A percentile compares a stretch with the other conserved stretches of the same genome.
Evolutionary conservation across 2,888 invertebrate species (phyloP).

Genomic region (Protophormia terraenovae): DNA sequence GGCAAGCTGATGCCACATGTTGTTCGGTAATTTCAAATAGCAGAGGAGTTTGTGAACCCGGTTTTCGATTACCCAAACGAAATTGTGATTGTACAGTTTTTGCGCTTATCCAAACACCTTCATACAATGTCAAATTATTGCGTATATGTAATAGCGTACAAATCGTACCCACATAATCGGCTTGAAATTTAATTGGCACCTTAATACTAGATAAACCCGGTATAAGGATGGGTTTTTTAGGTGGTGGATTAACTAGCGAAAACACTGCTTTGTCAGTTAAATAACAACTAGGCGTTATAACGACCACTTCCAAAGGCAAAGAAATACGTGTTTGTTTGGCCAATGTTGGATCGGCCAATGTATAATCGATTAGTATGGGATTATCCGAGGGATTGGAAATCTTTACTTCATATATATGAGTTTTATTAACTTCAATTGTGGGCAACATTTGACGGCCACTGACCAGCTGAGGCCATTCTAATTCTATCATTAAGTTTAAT

Average conservation of each 20-base stretch:
- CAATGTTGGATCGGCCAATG: conserved; percentile 76
- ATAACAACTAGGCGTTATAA: conserved; percentile 77
- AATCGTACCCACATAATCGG: conserved; percentile 76
- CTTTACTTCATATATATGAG: conserved; percentile 76
- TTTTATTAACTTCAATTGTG: conserved; percentile 78
- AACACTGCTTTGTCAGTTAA: conserved; percentile 79
- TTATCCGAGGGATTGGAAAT: conserved; percentile 78
- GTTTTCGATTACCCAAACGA: conserved; percentile 92
- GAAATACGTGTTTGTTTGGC: conserved; percentile 76
- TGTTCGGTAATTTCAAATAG: conserved; percentile 88
- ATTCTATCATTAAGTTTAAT: conserved; percentile 78
- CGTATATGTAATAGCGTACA: conserved; percentile 83
- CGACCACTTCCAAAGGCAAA: conserved; percentile 79
- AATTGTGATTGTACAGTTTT: conserved; percentile 93
- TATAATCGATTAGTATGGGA: conserved; percentile 77
- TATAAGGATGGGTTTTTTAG: conserved; percentile 73
- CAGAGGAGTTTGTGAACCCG: conserved; percentile 88
- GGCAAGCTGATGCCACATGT: conserved; percentile 79
- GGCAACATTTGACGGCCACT: conserved; percentile 75
- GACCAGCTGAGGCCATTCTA: conserved; percentile 81
- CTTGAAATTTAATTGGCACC: conserved; percentile 77
- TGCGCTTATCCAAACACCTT: conserved; percentile 91
- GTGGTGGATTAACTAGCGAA: conserved; percentile 72
- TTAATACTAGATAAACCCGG: conserved; percentile 74
- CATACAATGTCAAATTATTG: conserved; percentile 96